Base-by-base conservation (phyloP, 23 tunicate genomes). In the Trididemnum nubilum region DNA sequence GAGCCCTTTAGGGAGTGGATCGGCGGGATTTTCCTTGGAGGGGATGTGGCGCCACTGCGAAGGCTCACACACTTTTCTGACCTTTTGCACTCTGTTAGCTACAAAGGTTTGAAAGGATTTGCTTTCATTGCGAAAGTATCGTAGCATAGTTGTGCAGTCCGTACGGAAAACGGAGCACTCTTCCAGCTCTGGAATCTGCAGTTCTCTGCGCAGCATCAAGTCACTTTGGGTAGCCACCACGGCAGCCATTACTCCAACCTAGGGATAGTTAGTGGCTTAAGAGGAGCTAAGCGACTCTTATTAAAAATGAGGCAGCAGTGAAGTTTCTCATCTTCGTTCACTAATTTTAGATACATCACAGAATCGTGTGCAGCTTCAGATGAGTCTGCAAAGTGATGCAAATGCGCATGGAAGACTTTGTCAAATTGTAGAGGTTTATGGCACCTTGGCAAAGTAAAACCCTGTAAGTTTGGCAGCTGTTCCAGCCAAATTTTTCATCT, bases 131-230 rank as follows among this genome's bases (percentile, higher is more conserved):
- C 24, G 22, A 21, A 85, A 21, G 50, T 61, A 84, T 5, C 83
- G 83, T 34, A 85, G 54, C 34, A 85, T 83, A 64, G 82, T 77
- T 65, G 82, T 78, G 2, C 83, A 65, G 22, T 85, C 89, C 27
- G 82, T 78, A 83, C 89, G 78, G 26, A 85, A 84, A 34, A 35
- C 35, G 28, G 75, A 50, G 40, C 4, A 32, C 0, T 25, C 26
- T 24, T 75, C 54, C 2, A 51, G 35, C 19, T 61, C 30, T 27
- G 65, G 65, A 12, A 73, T 19, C 34, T 74, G 64, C 36, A 84
- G 83, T 40, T 77, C 88, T 9, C 64, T 59, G 18, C 83, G 88
- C 21, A 84, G 34, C 64, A 77, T 3, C 12, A 15, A 23, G 71
- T 76, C 88, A 0, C 38, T 37, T 21, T 34, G 61, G 15, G 35